phyloP scores from a whole-genome alignment of 2,113 vertebrate genomes.

The Rhynchopsitta pachyrhyncha region DNA sequence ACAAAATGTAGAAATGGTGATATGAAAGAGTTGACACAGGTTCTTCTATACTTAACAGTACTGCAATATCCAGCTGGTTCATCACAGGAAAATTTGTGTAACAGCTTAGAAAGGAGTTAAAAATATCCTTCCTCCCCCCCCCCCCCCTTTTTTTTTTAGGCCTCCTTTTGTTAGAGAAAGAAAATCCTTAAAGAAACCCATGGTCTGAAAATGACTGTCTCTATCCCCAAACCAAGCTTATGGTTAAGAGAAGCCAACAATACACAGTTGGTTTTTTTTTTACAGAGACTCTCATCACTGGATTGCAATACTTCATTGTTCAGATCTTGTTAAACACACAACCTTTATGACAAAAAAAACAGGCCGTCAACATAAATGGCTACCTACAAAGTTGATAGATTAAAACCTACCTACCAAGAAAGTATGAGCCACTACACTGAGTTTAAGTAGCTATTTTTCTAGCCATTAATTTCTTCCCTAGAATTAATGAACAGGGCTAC shows the following conservation, averaged over 20 bases:
- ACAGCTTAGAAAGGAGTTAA: neutral
- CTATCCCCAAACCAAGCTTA: neutral
- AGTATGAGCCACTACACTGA: neutral
- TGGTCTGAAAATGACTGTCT: neutral
- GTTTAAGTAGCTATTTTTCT: neutral
- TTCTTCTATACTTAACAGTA: neutral
- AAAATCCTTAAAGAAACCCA: neutral
- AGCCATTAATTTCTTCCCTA: neutral
- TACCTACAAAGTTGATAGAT: neutral
- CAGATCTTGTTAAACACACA: neutral
- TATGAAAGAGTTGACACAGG: neutral
- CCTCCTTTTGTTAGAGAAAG: neutral
- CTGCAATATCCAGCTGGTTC: neutral
- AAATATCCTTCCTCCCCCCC: neutral
- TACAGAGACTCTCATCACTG: neutral
- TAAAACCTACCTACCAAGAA: neutral
- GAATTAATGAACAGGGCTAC: neutral
- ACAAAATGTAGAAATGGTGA: neutral
- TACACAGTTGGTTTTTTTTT: neutral
- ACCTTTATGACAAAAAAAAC: neutral
- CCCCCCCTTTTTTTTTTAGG: neutral
- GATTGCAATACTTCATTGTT: neutral
- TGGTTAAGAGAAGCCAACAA: neutral
- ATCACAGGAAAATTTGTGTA: neutral
- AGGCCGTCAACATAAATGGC: neutral